Base-by-base conservation (phyloP, 2,113 vertebrate genomes). In the Arizona elegans region DNA sequence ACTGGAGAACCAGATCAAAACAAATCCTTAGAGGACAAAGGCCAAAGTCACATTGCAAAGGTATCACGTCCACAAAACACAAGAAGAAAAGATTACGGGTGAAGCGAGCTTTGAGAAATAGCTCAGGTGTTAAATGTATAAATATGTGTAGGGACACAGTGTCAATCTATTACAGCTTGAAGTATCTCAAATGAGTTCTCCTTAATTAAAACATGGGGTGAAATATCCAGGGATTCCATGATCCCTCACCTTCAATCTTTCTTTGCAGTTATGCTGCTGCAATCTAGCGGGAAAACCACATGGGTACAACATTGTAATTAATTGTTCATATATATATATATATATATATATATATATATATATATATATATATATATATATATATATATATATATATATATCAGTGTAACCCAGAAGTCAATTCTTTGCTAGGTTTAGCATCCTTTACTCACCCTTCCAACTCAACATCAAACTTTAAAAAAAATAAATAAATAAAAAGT, bases 1-100 rank as follows among this genome's bases (percentile, higher is more conserved):
- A 85, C 88, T 91, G 94, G 88, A 92, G 93, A 95, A 93, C 93
- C 90, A 93, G 43, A 89, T 95, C 56, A 3, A 91, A 86, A 87
- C n/a, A 59, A 88, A 88, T 29, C 70, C 92, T 65, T 93, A 33
- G 94, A 86, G 85, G 96, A 86, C n/a, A 81, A 75, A 33, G 93
- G 33, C 15, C 70, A 81, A 90, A 95, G 87, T 26, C 5, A 93
- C n/a, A 12, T 15, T 15, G 11, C 26, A n/a, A 38, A 90, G 55
- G 7, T 86, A 26, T 58, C 24, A 13, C 12, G 65, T 59, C 52
- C 70, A 70, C 26, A 9, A 21, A n/a, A 43, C 56, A 24, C 23
- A 91, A 92, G 33, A 92, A 90, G 29, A 56, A 8, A 33, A 81
- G 38, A 92, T 11, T 7, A 55, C 15, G 52, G 54, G 59, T 94